phyloP scores from a whole-genome alignment of 2,888 invertebrate species.

The Hirtodrosophila cameraria region DNA sequence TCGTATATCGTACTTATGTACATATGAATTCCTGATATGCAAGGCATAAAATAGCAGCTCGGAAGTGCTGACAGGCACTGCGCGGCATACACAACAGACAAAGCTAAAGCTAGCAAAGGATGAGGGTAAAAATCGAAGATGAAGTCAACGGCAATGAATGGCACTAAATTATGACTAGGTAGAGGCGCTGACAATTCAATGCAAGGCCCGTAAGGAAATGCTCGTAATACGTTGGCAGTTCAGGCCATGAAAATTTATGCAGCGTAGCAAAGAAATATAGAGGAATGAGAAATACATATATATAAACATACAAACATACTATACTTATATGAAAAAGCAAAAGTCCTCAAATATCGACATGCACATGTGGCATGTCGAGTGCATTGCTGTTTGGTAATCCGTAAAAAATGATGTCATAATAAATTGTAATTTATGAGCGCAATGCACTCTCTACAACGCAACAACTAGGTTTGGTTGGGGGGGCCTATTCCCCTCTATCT shows the following conservation, averaged over 20 bases:
- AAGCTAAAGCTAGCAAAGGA: slow-evolving; percentile 36
- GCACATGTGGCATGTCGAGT: slow-evolving; percentile 56
- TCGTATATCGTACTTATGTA: slow-evolving; percentile 23
- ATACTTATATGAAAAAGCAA: too few relatives aligned
- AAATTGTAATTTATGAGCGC: slow-evolving; percentile 77
- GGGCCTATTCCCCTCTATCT: not conserved
- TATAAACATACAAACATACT: too few relatives aligned
- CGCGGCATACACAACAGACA: slow-evolving; percentile 23
- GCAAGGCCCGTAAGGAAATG: slow-evolving; percentile 67
- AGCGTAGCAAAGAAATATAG: slow-evolving; percentile 31
- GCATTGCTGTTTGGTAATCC: slow-evolving; percentile 72
- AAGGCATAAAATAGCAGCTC: slow-evolving; percentile 52
- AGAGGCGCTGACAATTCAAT: slow-evolving; percentile 77
- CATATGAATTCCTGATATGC: slow-evolving; percentile 32
- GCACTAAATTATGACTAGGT: slow-evolving; percentile 77
- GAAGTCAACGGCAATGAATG: slow-evolving; percentile 45
- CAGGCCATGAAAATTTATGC: slow-evolving; percentile 69
- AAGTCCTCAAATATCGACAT: slow-evolving; percentile 51
- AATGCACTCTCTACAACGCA: slow-evolving; percentile 43
- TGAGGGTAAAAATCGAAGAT: slow-evolving; percentile 52
- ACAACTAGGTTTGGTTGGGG: slow-evolving; percentile 2
- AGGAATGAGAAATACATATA: not conserved
- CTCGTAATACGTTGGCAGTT: slow-evolving; percentile 38
- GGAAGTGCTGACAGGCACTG: slow-evolving; percentile 62
- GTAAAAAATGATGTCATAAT: slow-evolving; percentile 79